Evolutionary conservation across 1,140 invertebrate species (phyloP), one percentile per base, ranked within the genome.

Genomic region (Cardiocondyla obscurior): DNA sequence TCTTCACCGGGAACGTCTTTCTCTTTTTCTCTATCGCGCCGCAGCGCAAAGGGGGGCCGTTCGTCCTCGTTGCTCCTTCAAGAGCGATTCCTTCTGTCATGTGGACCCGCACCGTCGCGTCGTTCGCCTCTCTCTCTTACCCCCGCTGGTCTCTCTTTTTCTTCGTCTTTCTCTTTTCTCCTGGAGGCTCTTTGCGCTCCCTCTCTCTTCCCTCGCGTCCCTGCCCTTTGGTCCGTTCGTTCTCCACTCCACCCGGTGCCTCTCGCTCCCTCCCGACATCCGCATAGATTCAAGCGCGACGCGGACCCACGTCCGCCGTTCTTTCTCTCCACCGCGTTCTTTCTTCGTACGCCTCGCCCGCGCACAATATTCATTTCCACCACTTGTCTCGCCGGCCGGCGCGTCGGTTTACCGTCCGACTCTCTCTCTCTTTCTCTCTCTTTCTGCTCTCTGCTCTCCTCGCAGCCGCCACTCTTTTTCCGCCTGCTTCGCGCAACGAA

Each of bases 331-430:
- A 14, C 25, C 70, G 39, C 58, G 58, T 73, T 88, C 69, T 83
- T 84, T 83, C 82, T 84, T 74, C 60, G 10, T 83, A 39, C 39
- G 30, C 79, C 87, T 83, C 86, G 85, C 84, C 85, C 86, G 85
- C 85, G 83, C 83, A 85, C 73, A 88, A 88, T 88, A 88, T 88
- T 88, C 86, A 81, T 81, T 87, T 88, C 86, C 73, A 88, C 72
- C 87, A 81, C 87, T 88, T 88, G 83, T 87, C 85, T 49, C 64
- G 70, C 28, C 57, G 57, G 72, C 65, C 84, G 67, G 42, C 33
- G 33, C 33, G 33, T 51, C 28, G 67, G 44, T 64, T 65, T 28
- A 58, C 39, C 85, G 65, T 55, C 81, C 42, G 28, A 19, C 57
- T 60, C 4, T n/a, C n/a, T n/a, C n/a, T n/a, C n/a, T n/a, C n/a